These are phyloP conservation scores for Ashinkailepas kermadecensis DNA, from an alignment of 2,888 invertebrate genomes.

Conservation along the genomic window DNA sequence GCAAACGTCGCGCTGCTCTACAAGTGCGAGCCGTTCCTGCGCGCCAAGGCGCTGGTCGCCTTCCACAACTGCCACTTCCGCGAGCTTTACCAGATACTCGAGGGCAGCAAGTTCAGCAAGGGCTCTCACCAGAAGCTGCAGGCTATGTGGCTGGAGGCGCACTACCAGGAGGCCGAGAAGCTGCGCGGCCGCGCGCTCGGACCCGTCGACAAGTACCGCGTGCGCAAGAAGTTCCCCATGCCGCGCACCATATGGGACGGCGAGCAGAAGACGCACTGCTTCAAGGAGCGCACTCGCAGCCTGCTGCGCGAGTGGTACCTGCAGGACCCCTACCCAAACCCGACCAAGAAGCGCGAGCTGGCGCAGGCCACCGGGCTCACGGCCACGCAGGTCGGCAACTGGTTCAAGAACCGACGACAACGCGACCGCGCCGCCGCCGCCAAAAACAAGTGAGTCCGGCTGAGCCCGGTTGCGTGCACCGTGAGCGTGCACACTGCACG, in stretches of 20 bases:
- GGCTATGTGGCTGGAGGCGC: constrained; percentile 90
- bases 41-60: constrained; percentile 77
- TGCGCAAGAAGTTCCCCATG: constrained; percentile 85
- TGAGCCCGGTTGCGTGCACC: too few species aligned
- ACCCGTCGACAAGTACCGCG: constrained; percentile 87
- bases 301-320: constrained; percentile 96
- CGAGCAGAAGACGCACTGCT: constrained; percentile 92
- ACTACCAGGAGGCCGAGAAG: constrained; percentile 88
- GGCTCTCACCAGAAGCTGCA: constrained; percentile 77
- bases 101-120: constrained; percentile 82
- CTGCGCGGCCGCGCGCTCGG: constrained; percentile 80
- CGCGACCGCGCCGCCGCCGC: constrained; percentile 85
- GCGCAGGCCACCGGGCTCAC: constrained; percentile 85
- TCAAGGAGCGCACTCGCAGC: constrained; percentile 89
- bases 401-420: constrained; percentile 85
- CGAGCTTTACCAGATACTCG: constrained; percentile 80
- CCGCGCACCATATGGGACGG: constrained; percentile 93
- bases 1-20: constrained; percentile 64
- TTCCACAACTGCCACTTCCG: constrained; percentile 85
- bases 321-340: constrained; percentile 93
- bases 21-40: constrained; percentile 76
- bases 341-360: constrained; percentile 83
- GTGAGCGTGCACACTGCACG: too few species aligned
- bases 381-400: constrained; percentile 87
- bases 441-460: constrained; percentile 77